These are phyloP conservation scores for Argyra leucocephala DNA, from an alignment of 2,888 invertebrate genomes.

Conservation along the genomic window DNA sequence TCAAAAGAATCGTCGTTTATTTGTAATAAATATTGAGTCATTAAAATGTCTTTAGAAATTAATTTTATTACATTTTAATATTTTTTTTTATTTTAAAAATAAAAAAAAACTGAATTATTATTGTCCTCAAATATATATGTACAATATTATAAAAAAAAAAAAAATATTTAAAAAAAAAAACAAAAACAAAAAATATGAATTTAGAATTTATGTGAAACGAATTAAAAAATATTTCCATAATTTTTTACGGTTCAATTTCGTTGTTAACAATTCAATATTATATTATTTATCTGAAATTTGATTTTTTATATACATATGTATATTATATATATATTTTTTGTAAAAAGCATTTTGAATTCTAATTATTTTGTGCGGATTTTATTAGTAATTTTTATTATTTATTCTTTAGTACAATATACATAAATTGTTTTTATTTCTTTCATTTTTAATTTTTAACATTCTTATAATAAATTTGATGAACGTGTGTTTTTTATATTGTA, in stretches of 20 bases:
- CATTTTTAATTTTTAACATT: too few relatives aligned
- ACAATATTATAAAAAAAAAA: too few relatives aligned
- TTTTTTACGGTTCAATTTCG: too few relatives aligned
- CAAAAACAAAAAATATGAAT: background rate
- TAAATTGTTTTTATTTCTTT: too few relatives aligned
- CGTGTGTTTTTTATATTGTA: too few relatives aligned
- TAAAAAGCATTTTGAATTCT: background rate
- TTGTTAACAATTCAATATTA: too few relatives aligned
- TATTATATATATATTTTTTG: too few relatives aligned
- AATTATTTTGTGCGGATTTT: background rate
- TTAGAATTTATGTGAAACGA: background rate
- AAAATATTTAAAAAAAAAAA: background rate
- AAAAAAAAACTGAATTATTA: too few relatives aligned
- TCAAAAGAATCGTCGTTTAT: background rate
- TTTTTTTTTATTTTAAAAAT: background rate
- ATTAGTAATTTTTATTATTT: background rate
- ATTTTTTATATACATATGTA: too few relatives aligned
- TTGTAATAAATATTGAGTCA: background rate
- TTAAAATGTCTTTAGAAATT: slow-evolving; percentile 1
- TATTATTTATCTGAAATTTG: too few relatives aligned
- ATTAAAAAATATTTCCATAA: background rate
- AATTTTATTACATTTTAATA: background rate
- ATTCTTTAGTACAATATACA: background rate
- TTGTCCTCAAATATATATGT: too few relatives aligned
- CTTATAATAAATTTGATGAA: too few relatives aligned